Base-by-base conservation (phyloP, 2,888 invertebrate genomes). In the Rosalia funebris region DNA sequence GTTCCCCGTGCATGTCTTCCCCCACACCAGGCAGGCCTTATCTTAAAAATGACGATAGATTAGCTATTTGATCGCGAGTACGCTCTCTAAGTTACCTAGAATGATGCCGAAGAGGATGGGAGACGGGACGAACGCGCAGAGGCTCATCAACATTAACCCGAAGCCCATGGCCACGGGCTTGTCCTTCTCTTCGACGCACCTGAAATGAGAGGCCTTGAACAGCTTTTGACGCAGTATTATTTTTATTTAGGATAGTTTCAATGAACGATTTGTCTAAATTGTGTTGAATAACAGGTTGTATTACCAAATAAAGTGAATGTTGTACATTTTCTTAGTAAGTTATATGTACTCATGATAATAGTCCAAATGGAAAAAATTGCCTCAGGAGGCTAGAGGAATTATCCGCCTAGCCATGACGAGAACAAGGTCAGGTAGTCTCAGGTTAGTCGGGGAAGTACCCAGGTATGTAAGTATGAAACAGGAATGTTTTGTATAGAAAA, bases 51-150 rank as follows among this genome's bases (percentile, higher is more conserved):
- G 34, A 60, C 10, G 61, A 42, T 52, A 42, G 16, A n/a, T 34
- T 34, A 3, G 2, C 19, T 12, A 42, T 16, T 53, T 52, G 11
- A 14, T 14, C 31, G 9, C 11, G 17, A 32, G 9, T 58, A 31
- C 41, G 61, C 57, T 60, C 61, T 54, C 60, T 60, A 57, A 53
- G 62, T 79, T 79, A 87, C 88, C 88, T 70, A 91, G 84, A 54
- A 92, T 85, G 71, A 86, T 88, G 53, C 92, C 92, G 72, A 91
- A 91, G 57, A 91, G 82, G 66, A 92, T 89, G 0, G 92, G 92
- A 45, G 90, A 89, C 0, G 92, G 92, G 69, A 91, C 88, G 72
- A 91, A 89, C 7, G 90, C 89, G 69, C 89, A 86, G 56, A 90
- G 81, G 63, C 89, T 89, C 84, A 89, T 86, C 69, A 90, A 82